These are phyloP conservation scores for Scaptomyza flava DNA, from an alignment of 2,888 invertebrate species.

Conservation along the genomic window DNA sequence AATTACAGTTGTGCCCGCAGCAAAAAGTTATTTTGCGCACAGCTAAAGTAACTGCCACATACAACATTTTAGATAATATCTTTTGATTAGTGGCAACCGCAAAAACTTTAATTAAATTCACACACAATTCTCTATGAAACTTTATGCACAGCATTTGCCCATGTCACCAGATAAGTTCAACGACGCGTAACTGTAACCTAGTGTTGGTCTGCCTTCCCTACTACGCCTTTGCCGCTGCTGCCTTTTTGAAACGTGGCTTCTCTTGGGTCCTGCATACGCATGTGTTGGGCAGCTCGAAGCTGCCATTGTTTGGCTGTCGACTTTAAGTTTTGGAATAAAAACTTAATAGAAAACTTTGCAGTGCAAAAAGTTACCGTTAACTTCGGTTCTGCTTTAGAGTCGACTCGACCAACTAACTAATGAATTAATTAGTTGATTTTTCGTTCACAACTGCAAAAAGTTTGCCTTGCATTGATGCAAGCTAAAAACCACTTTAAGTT, in stretches of 20 bases:
- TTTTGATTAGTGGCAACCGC: constrained; percentile 80
- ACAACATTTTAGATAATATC: constrained; percentile 73
- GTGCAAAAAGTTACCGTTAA: constrained; percentile 64
- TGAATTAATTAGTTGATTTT: constrained; percentile 76
- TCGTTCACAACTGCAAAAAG: constrained; percentile 28
- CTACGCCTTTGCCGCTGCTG: neutral
- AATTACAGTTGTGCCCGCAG: constrained; percentile 46
- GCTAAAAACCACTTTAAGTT: constrained; percentile 40
- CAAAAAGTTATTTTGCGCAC: constrained; percentile 50
- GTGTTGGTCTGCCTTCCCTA: constrained; percentile 4
- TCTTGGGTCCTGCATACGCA: constrained; percentile 47
- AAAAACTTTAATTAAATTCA: constrained; percentile 79
- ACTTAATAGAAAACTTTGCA: constrained; percentile 63
- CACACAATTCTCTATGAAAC: constrained; percentile 69
- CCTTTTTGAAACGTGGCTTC: constrained; percentile 1
- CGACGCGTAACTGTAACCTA: constrained; percentile 52
- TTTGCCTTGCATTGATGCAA: constrained; percentile 16
- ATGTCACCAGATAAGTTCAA: constrained; percentile 77
- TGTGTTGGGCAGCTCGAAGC: constrained; percentile 45
- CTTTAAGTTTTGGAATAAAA: constrained; percentile 69
- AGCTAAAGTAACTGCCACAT: constrained; percentile 49
- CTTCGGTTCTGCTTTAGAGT: constrained; percentile 31
- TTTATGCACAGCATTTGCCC: constrained; percentile 74
- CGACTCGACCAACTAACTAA: constrained; percentile 43
- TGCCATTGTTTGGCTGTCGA: constrained; percentile 56